Evolutionary conservation across 2,888 invertebrate genomes (phyloP), one percentile per base, ranked within the genome.

Genomic region (Dinocampus coccinellae): DNA sequence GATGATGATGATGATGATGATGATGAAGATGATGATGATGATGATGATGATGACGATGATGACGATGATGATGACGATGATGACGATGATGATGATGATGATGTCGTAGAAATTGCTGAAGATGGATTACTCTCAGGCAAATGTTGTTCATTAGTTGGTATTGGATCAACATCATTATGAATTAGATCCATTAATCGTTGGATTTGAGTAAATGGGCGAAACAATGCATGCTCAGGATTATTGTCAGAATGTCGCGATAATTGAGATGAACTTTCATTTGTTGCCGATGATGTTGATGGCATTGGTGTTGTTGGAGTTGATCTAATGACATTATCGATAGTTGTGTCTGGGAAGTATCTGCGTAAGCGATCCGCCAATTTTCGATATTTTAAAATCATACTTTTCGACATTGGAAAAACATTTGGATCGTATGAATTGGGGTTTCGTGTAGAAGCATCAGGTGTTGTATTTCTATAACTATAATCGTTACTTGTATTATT

Each of bases 181-280:
- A 80, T n/a, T n/a, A n/a, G n/a, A n/a, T n/a, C n/a, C n/a, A n/a
- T n/a, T n/a, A n/a, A 77, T 52, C 80, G 75, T 36, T 80, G 80
- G 3, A 83, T 78, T 81, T 36, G 79, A 80, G 11, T 82, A 82
- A 0, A 78, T 77, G 0, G 79, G 78, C 9, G 81, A 26, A 11
- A 79, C 7, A 81, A 26, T 11, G 78, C 77, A 26, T 70, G 72
- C 11, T 76, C 78, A 0, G 76, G 75, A 0, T 68, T 22, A 26
- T 13, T 36, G 9, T n/a, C 16, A 3, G 70, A 67, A 39, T 65
- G 70, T 60, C 70, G 68, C 10, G 71, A 64, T 36, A 24, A 24
- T 36, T n/a, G 10, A 24, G 55, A 11, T 24, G 55, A 7, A 53
- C 11, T 29, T 24, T 65, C 29, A 20, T 64, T n/a, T 53, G 13